Evolutionary conservation across 2,797 vertebrate species (phyloP), one percentile per base, ranked within the genome.

Genomic region (Staurois parvus): DNA sequence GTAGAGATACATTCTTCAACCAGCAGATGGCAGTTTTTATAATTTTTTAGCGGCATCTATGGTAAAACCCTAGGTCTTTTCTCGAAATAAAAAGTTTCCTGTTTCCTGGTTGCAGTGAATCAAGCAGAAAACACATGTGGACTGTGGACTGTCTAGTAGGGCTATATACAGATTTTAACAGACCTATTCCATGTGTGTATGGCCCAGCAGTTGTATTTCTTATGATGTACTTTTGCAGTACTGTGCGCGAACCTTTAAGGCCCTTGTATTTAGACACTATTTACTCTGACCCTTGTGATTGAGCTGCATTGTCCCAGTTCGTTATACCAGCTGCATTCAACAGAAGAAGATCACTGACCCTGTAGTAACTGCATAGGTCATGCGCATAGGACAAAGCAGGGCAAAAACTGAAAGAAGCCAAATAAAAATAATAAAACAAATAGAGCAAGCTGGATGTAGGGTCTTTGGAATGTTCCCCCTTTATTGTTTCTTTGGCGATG

Each of bases 321-420:
- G 52, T 59, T 59, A 59, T 24, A 59, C 19, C 52, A 59, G 52
- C 52, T 59, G 52, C 52, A 59, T 59, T 59, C 4, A n/a, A 59
- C 52, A 59, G 52, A 59, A 56, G 52, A 56, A 59, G 52, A 59
- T 59, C 52, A 8, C 69, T 72, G 69, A 30, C 28, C 69, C 30
- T 37, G 12, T 72, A 72, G 24, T 72, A 30, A 72, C 32, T 72
- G 69, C 69, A 72, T 34, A 21, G 69, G 34, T 72, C 69, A 19
- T 10, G 6, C 1, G 21, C 52, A 59, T 6, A 59, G 21, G 6
- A 59, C 52, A 59, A 59, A 59, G 52, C 52, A 59, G 19, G 19
- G 52, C 21, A 59, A 59, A 59, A 59, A 52, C 15, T 19, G 4
- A 52, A 21, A 15, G 15, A 32, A 70, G 29, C 64, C 48, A 52